A percentile compares a stretch with the other conserved stretches of the same genome.
phyloP scores from a whole-genome alignment of 2,888 invertebrate species.

The Heteromurus nitidus region DNA sequence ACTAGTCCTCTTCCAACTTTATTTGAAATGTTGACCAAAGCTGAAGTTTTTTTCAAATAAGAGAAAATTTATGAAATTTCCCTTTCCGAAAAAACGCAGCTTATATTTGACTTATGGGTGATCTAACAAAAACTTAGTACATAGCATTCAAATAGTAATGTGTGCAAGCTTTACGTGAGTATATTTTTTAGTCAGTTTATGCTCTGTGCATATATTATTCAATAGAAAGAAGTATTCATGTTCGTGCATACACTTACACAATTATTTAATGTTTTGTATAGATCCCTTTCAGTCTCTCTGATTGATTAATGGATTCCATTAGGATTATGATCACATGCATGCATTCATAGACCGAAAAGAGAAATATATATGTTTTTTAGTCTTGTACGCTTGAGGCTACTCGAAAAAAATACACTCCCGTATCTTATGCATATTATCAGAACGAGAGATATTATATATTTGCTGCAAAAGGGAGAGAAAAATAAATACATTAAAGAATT shows the following conservation, averaged over 20 bases:
- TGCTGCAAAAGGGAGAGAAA: not conserved
- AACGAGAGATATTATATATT: no score
- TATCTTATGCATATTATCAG: no score
- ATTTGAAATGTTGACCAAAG: constrained; percentile 24
- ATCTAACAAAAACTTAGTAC: constrained; percentile 26
- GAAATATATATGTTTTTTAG: constrained; percentile 21
- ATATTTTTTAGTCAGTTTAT: not conserved
- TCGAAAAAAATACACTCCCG: no score
- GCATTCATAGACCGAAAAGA: not conserved
- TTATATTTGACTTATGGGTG: constrained; percentile 50
- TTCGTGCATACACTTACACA: constrained; percentile 18
- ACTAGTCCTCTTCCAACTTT: not conserved
- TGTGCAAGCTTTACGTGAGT: not conserved
- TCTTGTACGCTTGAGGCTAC: constrained; percentile 51
- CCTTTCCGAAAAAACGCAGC: constrained; percentile 39
- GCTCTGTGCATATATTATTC: not conserved
- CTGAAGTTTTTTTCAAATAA: constrained; percentile 18
- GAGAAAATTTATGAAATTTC: constrained; percentile 39
- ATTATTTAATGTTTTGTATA: constrained; percentile 48
- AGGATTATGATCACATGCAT: constrained; percentile 55
- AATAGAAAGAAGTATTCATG: not conserved
- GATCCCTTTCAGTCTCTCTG: constrained; percentile 47
- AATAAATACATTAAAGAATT: not conserved
- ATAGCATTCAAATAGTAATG: not conserved
- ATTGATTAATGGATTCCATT: constrained; percentile 69